A percentile compares a stretch with the other conserved stretches of the same genome.
phyloP scores from a whole-genome alignment of 2,113 vertebrate genomes.

The Varanus salvator region DNA sequence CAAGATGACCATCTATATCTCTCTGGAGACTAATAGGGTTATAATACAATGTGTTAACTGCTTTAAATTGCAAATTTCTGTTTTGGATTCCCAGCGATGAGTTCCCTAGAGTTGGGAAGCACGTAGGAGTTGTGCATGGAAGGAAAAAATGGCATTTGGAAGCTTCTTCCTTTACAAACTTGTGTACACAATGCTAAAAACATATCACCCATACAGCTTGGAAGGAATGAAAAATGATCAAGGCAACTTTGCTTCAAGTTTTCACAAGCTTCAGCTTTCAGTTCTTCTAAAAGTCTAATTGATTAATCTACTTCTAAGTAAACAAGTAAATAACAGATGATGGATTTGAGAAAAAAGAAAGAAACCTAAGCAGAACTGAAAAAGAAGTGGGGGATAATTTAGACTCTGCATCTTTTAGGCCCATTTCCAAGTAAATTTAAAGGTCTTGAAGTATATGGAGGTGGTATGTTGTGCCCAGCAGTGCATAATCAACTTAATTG shows the following conservation, averaged over 20 bases:
- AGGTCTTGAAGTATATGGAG: constrained; percentile 11
- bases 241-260: neutral
- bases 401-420: neutral
- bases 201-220: neutral
- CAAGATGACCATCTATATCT: too few species aligned
- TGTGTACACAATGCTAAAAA: constrained; percentile 6
- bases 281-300: constrained; percentile 3
- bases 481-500: neutral
- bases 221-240: neutral
- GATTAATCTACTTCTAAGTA: constrained; percentile 4
- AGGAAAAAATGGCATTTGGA: neutral
- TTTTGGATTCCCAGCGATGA: neutral
- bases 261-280: neutral
- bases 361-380: neutral
- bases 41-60: too few species aligned
- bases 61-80: neutral
- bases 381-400: neutral
- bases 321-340: constrained; percentile 9
- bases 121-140: neutral
- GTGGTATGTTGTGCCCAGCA: neutral
- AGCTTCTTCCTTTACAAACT: neutral
- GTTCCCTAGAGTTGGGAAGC: neutral
- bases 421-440: constrained; percentile 3
- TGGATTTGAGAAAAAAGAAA: neutral
- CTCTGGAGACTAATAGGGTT: too few species aligned